Conservation (phyloP, 2,888 invertebrate species). For the Celastrina argiolus region DNA sequence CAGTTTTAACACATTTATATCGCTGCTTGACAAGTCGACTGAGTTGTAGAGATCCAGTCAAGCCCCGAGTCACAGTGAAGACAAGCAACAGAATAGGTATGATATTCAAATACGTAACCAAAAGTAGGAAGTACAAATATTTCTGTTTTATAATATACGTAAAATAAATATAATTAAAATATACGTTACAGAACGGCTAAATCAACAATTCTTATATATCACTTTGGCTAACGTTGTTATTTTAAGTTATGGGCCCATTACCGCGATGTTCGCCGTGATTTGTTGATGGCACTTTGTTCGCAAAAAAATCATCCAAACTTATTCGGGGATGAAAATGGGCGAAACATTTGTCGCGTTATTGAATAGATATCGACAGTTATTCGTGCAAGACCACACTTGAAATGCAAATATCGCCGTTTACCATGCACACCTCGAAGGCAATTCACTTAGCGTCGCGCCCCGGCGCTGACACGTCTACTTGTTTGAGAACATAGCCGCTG, state of each 20-base stretch:
- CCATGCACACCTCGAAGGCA: background rate
- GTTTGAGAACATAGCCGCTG: background rate
- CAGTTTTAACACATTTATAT: too few species aligned
- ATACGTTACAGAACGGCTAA: background rate
- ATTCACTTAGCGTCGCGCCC: background rate
- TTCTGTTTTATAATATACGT: too few species aligned
- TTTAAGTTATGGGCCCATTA: constrained; percentile 16
- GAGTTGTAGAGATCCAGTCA: too few species aligned
- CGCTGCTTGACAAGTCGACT: too few species aligned
- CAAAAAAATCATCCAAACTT: constrained; percentile 8
- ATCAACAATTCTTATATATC: constrained; percentile 1
- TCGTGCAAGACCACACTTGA: background rate
- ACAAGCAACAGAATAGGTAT: too few species aligned
- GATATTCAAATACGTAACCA: too few species aligned
- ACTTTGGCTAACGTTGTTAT: background rate
- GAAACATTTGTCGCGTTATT: constrained; percentile 2
- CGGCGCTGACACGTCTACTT: background rate
- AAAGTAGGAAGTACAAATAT: background rate
- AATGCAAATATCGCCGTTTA: background rate
- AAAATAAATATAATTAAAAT: too few species aligned
- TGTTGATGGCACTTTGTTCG: background rate
- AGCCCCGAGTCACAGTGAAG: too few species aligned
- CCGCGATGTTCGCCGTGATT: constrained; percentile 15
- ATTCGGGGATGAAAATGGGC: background rate
- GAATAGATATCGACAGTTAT: constrained; percentile 3